Conservation (phyloP, 2,888 invertebrate species). For the Sphecodes monilicornis region DNA sequence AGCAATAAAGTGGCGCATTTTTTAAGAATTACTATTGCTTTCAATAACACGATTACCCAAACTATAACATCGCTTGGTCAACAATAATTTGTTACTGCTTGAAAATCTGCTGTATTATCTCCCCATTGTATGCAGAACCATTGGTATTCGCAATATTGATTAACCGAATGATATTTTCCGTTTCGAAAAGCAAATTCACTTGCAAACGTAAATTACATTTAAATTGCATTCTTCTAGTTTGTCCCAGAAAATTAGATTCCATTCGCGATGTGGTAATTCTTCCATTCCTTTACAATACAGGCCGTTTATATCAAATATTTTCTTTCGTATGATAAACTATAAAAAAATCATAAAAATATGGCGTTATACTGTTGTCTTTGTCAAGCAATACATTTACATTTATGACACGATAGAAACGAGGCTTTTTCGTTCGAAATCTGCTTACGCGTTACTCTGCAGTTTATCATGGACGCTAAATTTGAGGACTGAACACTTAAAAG, state of each 20-base stretch:
- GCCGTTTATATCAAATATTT: constrained; percentile 43
- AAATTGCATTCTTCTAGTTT: neutral
- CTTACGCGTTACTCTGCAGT: constrained; percentile 4
- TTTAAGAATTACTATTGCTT: constrained; percentile 63
- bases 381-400: constrained; percentile 36
- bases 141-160: neutral
- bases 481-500: constrained; percentile 25
- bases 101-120: constrained; percentile 22
- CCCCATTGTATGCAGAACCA: constrained; percentile 8
- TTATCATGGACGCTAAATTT: constrained; percentile 10
- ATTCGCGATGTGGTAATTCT: neutral
- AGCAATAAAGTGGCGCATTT: constrained; percentile 61
- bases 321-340: constrained; percentile 37
- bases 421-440: constrained; percentile 10
- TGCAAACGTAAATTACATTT: neutral
- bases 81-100: constrained; percentile 43
- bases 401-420: constrained; percentile 20
- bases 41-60: constrained; percentile 38
- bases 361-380: constrained; percentile 35
- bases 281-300: neutral
- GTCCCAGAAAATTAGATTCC: neutral
- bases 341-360: constrained; percentile 24
- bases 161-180: neutral
- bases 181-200: constrained; percentile 8
- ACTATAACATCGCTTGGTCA: constrained; percentile 39